A percentile compares a stretch with the other conserved stretches of the same genome.
phyloP scores from a whole-genome alignment of 2,888 invertebrate species.

The Auanema sp. region DNA sequence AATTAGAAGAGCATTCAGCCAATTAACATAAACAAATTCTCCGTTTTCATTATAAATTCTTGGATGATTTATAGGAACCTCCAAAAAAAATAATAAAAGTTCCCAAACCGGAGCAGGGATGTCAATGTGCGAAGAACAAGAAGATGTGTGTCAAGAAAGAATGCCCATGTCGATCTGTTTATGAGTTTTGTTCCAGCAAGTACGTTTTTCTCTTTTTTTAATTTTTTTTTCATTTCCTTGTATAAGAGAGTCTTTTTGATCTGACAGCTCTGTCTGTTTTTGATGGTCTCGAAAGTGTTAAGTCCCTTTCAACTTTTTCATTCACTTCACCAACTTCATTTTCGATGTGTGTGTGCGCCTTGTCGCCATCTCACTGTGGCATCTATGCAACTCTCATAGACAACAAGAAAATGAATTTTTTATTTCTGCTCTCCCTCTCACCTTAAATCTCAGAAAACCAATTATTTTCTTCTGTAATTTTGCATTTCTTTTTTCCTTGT shows the following conservation, averaged over 20 bases:
- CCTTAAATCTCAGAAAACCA: too few species aligned
- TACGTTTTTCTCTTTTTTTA: slow-evolving; percentile 14
- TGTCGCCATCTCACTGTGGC: too few species aligned
- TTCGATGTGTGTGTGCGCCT: too few species aligned
- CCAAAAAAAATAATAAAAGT: slow-evolving; percentile 59
- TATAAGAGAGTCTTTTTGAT: not conserved
- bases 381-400: too few species aligned
- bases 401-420: too few species aligned
- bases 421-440: too few species aligned
- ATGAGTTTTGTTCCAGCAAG: slow-evolving; percentile 62
- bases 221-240: slow-evolving; percentile 4
- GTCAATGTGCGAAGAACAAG: slow-evolving; percentile 63
- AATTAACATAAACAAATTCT: not conserved
- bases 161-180: slow-evolving; percentile 62
- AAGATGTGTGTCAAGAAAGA: slow-evolving; percentile 64
- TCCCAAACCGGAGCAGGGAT: slow-evolving; percentile 59
- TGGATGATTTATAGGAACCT: slow-evolving; percentile 53
- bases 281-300: too few species aligned
- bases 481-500: too few species aligned
- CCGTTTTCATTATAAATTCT: not conserved
- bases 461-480: too few species aligned
- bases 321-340: too few species aligned
- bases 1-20: not conserved
- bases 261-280: too few species aligned
- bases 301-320: too few species aligned